Conservation (phyloP, 2,888 invertebrate genomes). For the Chalcosyrphus nemorum region DNA sequence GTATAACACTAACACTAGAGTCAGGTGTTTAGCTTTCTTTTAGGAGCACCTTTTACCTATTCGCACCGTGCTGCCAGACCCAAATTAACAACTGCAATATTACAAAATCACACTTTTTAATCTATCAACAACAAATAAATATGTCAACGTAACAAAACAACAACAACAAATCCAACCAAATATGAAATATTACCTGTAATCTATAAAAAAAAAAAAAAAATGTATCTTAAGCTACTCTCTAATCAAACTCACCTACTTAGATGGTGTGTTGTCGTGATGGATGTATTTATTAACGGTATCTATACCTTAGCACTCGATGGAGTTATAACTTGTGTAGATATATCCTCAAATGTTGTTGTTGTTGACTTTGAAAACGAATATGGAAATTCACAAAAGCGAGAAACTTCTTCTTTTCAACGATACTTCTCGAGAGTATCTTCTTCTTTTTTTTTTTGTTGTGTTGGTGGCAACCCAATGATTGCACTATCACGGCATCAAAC, state of each 20-base stretch:
- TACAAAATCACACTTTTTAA: slow-evolving; percentile 25
- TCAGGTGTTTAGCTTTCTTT: slow-evolving; percentile 19
- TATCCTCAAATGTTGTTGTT: slow-evolving; percentile 58
- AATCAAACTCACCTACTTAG: slow-evolving; percentile 72
- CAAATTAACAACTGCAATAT: slow-evolving; percentile 18
- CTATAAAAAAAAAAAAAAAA: slow-evolving; percentile 22
- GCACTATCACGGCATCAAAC: slow-evolving; percentile 44
- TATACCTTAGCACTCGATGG: not conserved
- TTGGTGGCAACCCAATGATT: slow-evolving; percentile 19
- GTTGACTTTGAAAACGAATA: slow-evolving; percentile 57
- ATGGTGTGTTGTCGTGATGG: slow-evolving; percentile 60
- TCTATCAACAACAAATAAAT: not conserved
- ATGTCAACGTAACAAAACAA: slow-evolving; percentile 25
- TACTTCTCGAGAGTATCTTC: slow-evolving; percentile 1
- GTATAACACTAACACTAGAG: not conserved
- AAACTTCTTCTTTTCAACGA: slow-evolving; percentile 25
- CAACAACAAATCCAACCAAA: slow-evolving; percentile 26
- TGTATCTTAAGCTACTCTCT: slow-evolving; percentile 37
- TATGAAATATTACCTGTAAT: not conserved
- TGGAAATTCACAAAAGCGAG: slow-evolving; percentile 37
- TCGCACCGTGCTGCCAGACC: not conserved
- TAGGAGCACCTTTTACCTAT: not conserved
- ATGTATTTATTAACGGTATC: slow-evolving; percentile 41
- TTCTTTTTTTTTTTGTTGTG: slow-evolving; percentile 16
- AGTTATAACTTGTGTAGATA: not conserved